A percentile compares a stretch with the other conserved stretches of the same genome.
Conservation (phyloP, 1,140 invertebrate genomes). For the Bombus waltoni region DNA sequence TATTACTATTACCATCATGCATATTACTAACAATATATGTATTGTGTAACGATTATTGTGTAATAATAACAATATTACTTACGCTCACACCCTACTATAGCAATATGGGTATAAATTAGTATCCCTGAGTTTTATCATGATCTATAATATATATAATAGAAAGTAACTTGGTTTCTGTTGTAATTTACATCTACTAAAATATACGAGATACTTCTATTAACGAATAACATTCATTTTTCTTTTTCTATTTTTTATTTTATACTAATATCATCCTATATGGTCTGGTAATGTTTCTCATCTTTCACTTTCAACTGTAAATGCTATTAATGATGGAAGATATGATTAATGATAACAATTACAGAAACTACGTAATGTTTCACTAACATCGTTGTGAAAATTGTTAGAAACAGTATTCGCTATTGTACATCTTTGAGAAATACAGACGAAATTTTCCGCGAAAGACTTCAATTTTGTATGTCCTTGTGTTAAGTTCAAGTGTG, state of each 20-base stretch:
- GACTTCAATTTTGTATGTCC: not conserved
- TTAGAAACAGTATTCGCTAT: not conserved
- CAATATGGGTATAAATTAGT: not conserved
- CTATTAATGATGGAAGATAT: not conserved
- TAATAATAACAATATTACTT: conserved; percentile 2
- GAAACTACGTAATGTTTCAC: conserved; percentile 1
- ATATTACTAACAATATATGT: not conserved
- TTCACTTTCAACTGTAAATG: not conserved
- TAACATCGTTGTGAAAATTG: conserved; percentile 1
- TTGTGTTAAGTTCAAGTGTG: not conserved
- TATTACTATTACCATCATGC: conserved; percentile 9
- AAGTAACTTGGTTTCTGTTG: too few relatives aligned
- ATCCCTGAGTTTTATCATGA: not conserved
- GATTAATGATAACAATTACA: not conserved
- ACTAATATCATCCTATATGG: not conserved
- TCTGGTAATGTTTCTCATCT: not conserved
- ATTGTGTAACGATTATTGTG: not conserved
- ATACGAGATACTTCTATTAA: not conserved
- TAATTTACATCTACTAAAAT: not conserved
- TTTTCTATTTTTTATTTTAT: not conserved
- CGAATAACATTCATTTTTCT: not conserved
- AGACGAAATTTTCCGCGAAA: not conserved
- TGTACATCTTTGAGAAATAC: not conserved
- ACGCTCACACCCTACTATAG: not conserved
- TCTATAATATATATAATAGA: not conserved